Conservation (phyloP, 2,797 vertebrate genomes). For the Anas bahamensis region DNA sequence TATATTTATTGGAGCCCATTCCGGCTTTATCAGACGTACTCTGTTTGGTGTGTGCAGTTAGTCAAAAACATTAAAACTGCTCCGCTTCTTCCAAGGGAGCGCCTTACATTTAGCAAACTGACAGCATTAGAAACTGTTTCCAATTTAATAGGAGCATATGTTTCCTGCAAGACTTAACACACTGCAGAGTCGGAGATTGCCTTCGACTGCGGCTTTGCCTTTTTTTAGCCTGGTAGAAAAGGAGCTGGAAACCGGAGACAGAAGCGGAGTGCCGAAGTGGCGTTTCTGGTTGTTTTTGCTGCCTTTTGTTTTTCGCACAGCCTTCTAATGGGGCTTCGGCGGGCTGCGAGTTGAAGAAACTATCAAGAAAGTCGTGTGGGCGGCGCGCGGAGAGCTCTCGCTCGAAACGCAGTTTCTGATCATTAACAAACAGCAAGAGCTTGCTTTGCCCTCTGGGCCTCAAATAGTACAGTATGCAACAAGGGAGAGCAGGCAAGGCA, state of each 20-base stretch:
- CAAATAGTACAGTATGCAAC: constrained; percentile 87
- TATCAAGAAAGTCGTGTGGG: constrained; percentile 49
- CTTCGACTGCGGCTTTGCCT: constrained; percentile 2
- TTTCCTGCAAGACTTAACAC: constrained; percentile 60
- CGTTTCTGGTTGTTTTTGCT: neutral
- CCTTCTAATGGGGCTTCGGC: neutral
- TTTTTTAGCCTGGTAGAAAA: neutral
- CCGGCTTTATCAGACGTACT: constrained; percentile 40
- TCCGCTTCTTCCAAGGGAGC: constrained; percentile 43
- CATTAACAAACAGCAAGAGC: constrained; percentile 71
- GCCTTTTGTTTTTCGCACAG: neutral
- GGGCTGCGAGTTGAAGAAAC: constrained; percentile 16
- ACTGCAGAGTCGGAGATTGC: constrained; percentile 14
- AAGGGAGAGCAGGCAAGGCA: constrained; percentile 81
- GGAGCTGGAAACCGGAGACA: neutral
- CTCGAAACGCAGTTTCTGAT: constrained; percentile 67
- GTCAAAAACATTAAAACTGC: constrained; percentile 43
- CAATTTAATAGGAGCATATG: constrained; percentile 46
- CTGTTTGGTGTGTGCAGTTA: constrained; percentile 44
- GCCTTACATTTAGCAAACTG: constrained; percentile 43
- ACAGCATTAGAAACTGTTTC: constrained; percentile 59
- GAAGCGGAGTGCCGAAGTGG: neutral
- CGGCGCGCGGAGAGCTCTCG: neutral
- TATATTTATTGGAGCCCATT: constrained; percentile 59
- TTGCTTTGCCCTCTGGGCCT: constrained; percentile 84